phyloP scores from a whole-genome alignment of 2,888 invertebrate genomes.

The Conomelus anceps region DNA sequence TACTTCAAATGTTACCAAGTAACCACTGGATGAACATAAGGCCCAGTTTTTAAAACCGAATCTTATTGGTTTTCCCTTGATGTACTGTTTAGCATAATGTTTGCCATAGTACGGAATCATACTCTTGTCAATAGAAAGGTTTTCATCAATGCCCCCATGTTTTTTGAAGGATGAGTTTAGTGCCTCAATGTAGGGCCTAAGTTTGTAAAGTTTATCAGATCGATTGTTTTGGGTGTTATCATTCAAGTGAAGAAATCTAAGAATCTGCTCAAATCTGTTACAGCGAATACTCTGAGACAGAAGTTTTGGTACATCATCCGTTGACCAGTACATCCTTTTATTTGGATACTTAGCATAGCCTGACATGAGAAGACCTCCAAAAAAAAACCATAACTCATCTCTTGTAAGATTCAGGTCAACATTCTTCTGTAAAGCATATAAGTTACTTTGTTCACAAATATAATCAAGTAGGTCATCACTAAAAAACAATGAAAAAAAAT shows the following conservation, averaged over 20 bases:
- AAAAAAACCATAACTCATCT: conserved; percentile 11
- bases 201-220: no score
- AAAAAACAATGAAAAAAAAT: conserved; percentile 17
- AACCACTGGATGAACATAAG: conserved; percentile 18
- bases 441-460: conserved; percentile 19
- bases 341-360: conserved; percentile 16
- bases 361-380: conserved; percentile 17
- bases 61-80: conserved; percentile 16
- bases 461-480: conserved; percentile 11
- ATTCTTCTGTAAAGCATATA: conserved; percentile 19
- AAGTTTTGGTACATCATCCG: conserved; percentile 7
- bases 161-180: not conserved
- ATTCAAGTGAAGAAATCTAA: conserved; percentile 4
- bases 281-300: conserved; percentile 13
- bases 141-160: not conserved
- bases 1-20: conserved; percentile 15
- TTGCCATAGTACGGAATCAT: conserved; percentile 20
- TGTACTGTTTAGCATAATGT: conserved; percentile 19
- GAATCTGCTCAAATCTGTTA: conserved; percentile 8
- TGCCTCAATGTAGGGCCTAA: not conserved
- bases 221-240: no score
- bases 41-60: conserved; percentile 23
- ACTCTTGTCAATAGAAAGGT: conserved; percentile 10
- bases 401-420: conserved; percentile 16
- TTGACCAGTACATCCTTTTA: conserved; percentile 16